These are phyloP conservation scores for Pachliopta kotzebuea DNA, from an alignment of 2,888 invertebrate species.

Conservation along the genomic window DNA sequence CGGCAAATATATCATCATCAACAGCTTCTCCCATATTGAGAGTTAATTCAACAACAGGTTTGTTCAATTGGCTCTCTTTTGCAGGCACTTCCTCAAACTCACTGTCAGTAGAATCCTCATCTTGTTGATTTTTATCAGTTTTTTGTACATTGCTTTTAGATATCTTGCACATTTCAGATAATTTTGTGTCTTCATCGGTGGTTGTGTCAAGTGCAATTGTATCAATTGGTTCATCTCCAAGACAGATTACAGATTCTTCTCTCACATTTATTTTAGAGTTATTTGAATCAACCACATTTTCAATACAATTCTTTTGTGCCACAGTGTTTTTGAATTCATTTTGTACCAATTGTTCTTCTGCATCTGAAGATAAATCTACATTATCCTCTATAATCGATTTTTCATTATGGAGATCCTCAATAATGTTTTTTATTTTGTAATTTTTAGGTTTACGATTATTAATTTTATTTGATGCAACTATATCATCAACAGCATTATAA, in stretches of 20 bases:
- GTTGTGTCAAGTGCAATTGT: slow-evolving; percentile 55
- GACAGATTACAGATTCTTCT: slow-evolving; percentile 52
- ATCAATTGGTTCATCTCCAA: slow-evolving; percentile 49
- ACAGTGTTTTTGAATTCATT: background rate
- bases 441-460: slow-evolving; percentile 46
- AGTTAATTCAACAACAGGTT: slow-evolving; percentile 71
- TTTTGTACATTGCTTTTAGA: slow-evolving; percentile 3
- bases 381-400: slow-evolving; percentile 60
- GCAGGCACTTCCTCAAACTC: slow-evolving; percentile 79
- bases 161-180: slow-evolving; percentile 28
- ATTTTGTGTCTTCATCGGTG: slow-evolving; percentile 40
- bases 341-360: slow-evolving; percentile 50
- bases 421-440: slow-evolving; percentile 52
- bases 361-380: slow-evolving; percentile 58
- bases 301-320: slow-evolving; percentile 5
- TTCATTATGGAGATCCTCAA: slow-evolving; percentile 61
- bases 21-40: slow-evolving; percentile 55
- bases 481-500: slow-evolving; percentile 83
- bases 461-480: slow-evolving; percentile 59
- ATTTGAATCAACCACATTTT: slow-evolving; percentile 20
- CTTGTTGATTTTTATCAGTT: slow-evolving; percentile 38
- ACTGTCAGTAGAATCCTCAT: slow-evolving; percentile 57
- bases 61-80: slow-evolving; percentile 45
- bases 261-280: slow-evolving; percentile 40
- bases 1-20: slow-evolving; percentile 86